Percentiles rank a stretch among this genome's conserved stretches.
phyloP scores from a whole-genome alignment of 2,888 invertebrate species.

The Sericinus montela region DNA sequence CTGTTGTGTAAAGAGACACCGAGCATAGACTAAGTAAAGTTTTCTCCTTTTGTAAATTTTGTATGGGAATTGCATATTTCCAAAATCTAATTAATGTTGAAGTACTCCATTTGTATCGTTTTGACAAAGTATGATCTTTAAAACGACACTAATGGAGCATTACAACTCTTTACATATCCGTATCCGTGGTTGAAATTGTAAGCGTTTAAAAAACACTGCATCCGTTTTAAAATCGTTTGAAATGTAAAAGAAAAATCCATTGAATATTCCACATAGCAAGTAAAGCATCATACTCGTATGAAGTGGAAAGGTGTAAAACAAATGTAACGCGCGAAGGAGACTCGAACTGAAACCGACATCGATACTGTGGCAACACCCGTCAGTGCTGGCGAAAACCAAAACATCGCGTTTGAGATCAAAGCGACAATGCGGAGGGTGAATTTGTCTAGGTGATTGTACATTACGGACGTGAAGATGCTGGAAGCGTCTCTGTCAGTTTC shows the following conservation, averaged over 20 bases:
- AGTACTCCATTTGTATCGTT: no score
- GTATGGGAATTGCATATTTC: no score
- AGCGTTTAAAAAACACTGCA: not conserved
- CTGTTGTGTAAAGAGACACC: no score
- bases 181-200: not conserved
- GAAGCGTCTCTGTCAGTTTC: constrained; percentile 28
- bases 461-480: constrained; percentile 25
- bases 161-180: no score
- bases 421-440: constrained; percentile 70
- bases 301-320: constrained; percentile 32
- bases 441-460: constrained; percentile 60
- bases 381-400: constrained; percentile 53
- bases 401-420: constrained; percentile 67
- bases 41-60: no score
- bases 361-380: constrained; percentile 33
- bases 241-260: not conserved
- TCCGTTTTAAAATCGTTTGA: not conserved
- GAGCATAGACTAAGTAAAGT: no score
- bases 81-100: no score
- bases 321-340: constrained; percentile 40
- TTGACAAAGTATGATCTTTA: no score
- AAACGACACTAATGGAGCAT: no score
- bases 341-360: constrained; percentile 58
- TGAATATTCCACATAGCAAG: constrained; percentile 21
- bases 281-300: constrained; percentile 17